These are phyloP conservation scores for Fulica atra DNA, from an alignment of 2,113 vertebrate genomes.

Conservation along the genomic window DNA sequence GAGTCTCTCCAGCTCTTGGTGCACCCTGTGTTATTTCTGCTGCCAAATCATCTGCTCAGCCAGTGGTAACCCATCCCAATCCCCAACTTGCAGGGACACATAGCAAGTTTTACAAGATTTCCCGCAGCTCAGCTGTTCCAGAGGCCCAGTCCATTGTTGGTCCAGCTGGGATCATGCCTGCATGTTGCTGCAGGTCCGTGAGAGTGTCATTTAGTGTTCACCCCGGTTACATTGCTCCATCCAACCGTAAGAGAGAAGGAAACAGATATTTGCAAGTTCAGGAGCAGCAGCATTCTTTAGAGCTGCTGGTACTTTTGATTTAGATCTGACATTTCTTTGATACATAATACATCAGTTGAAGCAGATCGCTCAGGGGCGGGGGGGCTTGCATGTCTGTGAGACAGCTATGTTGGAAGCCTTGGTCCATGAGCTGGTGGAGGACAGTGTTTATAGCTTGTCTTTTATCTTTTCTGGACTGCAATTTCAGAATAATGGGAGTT, in stretches of 20 bases:
- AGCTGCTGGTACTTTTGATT: neutral
- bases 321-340: neutral
- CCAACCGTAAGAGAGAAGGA: neutral
- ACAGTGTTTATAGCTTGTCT: neutral
- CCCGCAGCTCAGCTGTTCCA: neutral
- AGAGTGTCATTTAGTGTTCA: neutral
- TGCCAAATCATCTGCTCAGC: neutral
- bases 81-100: neutral
- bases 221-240: neutral
- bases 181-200: neutral
- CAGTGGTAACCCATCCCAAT: neutral
- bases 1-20: neutral
- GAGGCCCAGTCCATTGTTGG: rapidly evolving
- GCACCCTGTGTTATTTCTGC: neutral
- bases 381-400: neutral
- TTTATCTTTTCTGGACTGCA: neutral
- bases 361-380: neutral
- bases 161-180: neutral
- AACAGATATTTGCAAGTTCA: neutral
- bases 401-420: neutral
- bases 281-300: neutral
- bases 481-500: neutral
- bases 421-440: neutral
- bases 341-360: neutral
- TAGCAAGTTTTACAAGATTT: neutral